Evolutionary conservation across 1,140 invertebrate species (phyloP).

Genomic region (Thaumatotibia leucotreta): DNA sequence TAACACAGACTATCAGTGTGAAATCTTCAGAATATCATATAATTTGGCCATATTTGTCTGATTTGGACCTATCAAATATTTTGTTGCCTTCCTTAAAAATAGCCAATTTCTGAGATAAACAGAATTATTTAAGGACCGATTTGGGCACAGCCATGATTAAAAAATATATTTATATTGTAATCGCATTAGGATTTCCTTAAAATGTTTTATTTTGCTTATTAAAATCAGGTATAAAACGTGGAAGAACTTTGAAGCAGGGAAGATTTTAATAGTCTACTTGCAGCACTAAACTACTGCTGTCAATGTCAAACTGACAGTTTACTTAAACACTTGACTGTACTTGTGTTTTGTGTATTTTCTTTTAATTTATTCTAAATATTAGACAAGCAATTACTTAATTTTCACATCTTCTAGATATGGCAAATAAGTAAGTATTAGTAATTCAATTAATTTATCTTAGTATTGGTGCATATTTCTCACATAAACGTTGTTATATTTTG

Average conservation of each 20-base stretch:
- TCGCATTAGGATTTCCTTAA: no score
- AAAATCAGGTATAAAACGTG: no score
- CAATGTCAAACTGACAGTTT: neutral
- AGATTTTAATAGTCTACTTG: neutral
- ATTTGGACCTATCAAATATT: neutral
- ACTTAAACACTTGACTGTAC: neutral
- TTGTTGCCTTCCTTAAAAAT: neutral
- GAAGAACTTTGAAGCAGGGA: no score
- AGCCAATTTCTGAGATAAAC: no score
- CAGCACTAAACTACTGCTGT: neutral
- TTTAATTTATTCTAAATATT: neutral
- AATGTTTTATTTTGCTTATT: no score
- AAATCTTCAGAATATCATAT: neutral
- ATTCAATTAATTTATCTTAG: neutral
- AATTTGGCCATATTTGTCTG: neutral
- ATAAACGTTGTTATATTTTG: neutral
- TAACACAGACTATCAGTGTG: no score
- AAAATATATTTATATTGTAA: no score
- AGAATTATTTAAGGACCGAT: no score
- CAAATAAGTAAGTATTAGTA: neutral
- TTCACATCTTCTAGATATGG: neutral
- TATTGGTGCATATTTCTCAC: neutral
- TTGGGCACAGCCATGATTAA: no score
- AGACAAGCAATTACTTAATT: neutral
- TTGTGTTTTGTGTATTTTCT: neutral